Percentiles rank a stretch among this genome's conserved stretches.
Evolutionary conservation across 2,888 invertebrate genomes (phyloP).

Genomic region (Caenorhabditis sinica): DNA sequence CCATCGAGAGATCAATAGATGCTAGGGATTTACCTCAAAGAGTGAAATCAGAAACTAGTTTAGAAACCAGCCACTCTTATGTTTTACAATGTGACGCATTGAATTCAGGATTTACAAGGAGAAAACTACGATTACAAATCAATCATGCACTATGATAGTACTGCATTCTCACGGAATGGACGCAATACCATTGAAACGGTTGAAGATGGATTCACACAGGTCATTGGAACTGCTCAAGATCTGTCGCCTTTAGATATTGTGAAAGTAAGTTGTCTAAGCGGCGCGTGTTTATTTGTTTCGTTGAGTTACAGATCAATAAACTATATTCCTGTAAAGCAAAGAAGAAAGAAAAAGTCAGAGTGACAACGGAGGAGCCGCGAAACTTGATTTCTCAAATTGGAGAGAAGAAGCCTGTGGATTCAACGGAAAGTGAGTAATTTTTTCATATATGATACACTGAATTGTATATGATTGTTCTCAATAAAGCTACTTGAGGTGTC

Average conservation of each 20-base stretch:
- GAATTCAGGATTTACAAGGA: constrained; percentile 80
- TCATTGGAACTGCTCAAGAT: constrained; percentile 82
- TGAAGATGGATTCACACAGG: constrained; percentile 80
- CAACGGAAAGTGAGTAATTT: constrained; percentile 50
- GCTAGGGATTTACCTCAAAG: not conserved
- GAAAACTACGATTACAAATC: constrained; percentile 83
- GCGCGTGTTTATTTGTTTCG: not conserved
- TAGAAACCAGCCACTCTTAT: not conserved
- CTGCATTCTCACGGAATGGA: constrained; percentile 83
- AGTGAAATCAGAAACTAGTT: constrained; percentile 12
- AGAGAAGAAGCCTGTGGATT: constrained; percentile 44
- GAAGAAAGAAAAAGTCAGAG: constrained; percentile 55
- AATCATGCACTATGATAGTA: constrained; percentile 83
- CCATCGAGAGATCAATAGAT: constrained; percentile 3
- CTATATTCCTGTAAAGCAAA: constrained; percentile 69
- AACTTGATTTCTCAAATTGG: constrained; percentile 22
- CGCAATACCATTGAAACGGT: constrained; percentile 82
- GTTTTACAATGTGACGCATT: not conserved
- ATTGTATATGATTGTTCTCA: too few relatives aligned
- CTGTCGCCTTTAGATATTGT: constrained; percentile 81
- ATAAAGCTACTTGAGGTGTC: too few relatives aligned
- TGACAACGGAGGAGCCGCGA: constrained; percentile 34
- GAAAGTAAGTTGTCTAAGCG: constrained; percentile 71
- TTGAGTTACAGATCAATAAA: constrained; percentile 66
- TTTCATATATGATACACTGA: not conserved